Conservation (phyloP, 2,888 invertebrate genomes). For the Macrophya alboannulata region DNA sequence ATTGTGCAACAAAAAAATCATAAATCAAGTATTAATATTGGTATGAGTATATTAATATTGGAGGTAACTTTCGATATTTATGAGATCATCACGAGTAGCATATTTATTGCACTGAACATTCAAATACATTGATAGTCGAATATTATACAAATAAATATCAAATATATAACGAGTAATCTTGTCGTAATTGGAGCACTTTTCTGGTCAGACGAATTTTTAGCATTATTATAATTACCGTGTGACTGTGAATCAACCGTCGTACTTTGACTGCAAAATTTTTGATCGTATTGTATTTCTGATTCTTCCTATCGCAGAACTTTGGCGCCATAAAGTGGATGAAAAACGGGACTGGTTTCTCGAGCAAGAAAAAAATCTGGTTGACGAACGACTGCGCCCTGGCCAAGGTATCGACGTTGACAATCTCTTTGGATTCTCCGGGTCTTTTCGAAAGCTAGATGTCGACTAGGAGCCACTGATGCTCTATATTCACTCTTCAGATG, state of each 20-base stretch:
- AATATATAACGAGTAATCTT: neutral
- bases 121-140: neutral
- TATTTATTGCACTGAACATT: neutral
- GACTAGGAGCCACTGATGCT: slow-evolving; percentile 60
- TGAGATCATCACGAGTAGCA: neutral
- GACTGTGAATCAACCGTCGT: neutral
- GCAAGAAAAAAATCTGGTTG: slow-evolving; percentile 82
- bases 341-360: slow-evolving; percentile 82
- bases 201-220: neutral
- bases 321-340: slow-evolving; percentile 82
- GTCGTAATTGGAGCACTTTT: neutral
- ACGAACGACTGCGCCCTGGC: slow-evolving; percentile 76
- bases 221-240: neutral
- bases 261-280: neutral
- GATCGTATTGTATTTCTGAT: too few relatives aligned
- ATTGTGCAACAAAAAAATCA: too few relatives aligned
- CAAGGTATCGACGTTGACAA: slow-evolving; percentile 66
- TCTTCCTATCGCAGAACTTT: slow-evolving; percentile 79
- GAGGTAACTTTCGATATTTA: too few relatives aligned
- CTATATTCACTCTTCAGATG: too few relatives aligned
- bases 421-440: slow-evolving; percentile 70
- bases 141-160: too few relatives aligned
- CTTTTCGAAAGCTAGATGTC: slow-evolving; percentile 70
- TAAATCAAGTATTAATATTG: too few relatives aligned
- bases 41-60: too few relatives aligned